Percentiles rank a stretch among this genome's conserved stretches.
Evolutionary conservation across 2,113 vertebrate genomes (phyloP).

Genomic region (Muntiacus reevesi): DNA sequence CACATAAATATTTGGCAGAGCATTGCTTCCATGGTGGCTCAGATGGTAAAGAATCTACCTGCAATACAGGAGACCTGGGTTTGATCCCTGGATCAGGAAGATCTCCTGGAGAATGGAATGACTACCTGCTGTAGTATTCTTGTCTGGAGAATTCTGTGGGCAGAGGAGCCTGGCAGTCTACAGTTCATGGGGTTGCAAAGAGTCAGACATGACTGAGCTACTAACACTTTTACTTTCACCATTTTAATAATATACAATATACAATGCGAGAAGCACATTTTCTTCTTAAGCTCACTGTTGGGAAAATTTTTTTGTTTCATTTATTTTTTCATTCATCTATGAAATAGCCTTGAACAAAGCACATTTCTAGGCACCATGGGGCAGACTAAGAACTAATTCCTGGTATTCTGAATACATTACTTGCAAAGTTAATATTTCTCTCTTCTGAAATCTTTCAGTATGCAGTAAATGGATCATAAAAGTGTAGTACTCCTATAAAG

Average conservation of each 20-base stretch:
- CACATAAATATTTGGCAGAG: constrained; percentile 34
- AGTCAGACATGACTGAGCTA: background rate
- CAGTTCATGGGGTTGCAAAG: background rate
- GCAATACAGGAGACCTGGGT: background rate
- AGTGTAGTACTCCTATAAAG: background rate
- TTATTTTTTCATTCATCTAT: constrained; percentile 20
- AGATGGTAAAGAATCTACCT: background rate
- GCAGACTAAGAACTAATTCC: background rate
- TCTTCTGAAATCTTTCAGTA: background rate
- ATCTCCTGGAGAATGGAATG: background rate
- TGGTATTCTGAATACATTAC: background rate
- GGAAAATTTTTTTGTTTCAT: background rate
- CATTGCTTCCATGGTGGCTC: background rate
- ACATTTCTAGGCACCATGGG: background rate
- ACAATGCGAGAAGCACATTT: background rate
- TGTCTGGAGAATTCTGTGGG: background rate
- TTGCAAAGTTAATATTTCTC: background rate
- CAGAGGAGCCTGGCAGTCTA: background rate
- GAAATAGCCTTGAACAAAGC: background rate
- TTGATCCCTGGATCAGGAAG: background rate
- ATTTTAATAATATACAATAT: background rate
- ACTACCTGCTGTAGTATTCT: background rate
- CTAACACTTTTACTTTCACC: background rate
- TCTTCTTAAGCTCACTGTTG: background rate
- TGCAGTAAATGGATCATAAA: background rate